Percentiles rank a stretch among this genome's conserved stretches.
These are phyloP conservation scores for Pachydiplax longipennis DNA, from an alignment of 2,888 invertebrate species.

Conservation along the genomic window DNA sequence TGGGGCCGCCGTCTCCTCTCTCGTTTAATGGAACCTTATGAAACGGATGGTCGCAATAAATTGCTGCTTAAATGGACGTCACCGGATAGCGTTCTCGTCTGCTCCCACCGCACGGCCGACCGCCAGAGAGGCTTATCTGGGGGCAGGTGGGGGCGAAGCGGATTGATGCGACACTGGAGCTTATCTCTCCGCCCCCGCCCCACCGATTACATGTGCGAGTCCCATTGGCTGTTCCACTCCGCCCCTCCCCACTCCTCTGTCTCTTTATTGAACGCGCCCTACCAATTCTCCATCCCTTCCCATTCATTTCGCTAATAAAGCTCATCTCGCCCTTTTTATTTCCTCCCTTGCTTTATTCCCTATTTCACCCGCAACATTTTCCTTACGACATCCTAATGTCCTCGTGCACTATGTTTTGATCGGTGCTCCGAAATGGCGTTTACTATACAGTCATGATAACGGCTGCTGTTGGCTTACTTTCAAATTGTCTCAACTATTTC, in stretches of 20 bases:
- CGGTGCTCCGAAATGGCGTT: no score
- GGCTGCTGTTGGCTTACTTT: no score
- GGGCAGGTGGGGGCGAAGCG: background rate
- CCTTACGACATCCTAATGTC: background rate
- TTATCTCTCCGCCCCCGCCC: constrained; percentile 18
- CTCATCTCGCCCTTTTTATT: background rate
- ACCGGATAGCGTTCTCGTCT: background rate
- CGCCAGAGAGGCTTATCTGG: background rate
- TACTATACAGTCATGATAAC: no score
- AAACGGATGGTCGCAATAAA: constrained; percentile 44
- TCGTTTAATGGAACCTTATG: constrained; percentile 44
- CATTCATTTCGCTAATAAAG: background rate
- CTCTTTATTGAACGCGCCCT: background rate
- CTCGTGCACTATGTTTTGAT: background rate
- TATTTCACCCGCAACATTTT: background rate
- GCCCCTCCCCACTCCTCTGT: background rate
- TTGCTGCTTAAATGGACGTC: constrained; percentile 40
- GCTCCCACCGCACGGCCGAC: background rate
- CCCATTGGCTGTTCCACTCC: background rate
- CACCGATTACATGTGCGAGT: background rate
- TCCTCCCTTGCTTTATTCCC: background rate
- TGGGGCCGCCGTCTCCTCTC: background rate
- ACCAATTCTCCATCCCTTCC: background rate
- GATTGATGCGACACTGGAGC: constrained; percentile 32
- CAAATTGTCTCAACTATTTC: no score